Evolutionary conservation across 2,113 vertebrate species (phyloP).

Genomic region (Muntiacus reevesi): DNA sequence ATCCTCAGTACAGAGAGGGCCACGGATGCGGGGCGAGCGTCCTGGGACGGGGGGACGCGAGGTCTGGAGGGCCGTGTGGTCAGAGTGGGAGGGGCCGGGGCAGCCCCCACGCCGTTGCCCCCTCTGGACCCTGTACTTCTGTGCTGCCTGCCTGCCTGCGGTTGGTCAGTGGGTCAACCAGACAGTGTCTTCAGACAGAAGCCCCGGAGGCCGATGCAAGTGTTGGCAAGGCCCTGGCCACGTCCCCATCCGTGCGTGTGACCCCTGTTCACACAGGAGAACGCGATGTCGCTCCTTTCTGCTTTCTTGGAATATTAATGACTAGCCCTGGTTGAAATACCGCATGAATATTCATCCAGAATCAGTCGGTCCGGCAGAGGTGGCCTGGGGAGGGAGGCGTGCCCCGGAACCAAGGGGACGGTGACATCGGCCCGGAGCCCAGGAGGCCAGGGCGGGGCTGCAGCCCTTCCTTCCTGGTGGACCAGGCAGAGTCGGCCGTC

Average conservation of each 20-base stretch:
- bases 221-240: constrained; percentile 39
- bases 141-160: neutral
- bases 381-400: neutral
- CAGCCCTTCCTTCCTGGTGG: neutral
- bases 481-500: neutral
- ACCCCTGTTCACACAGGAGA: constrained; percentile 73
- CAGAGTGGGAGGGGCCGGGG: neutral
- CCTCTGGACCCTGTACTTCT: too few species aligned
- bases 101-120: neutral
- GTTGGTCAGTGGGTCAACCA: neutral
- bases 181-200: neutral
- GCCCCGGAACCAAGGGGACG: neutral
- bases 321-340: constrained; percentile 67
- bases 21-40: rapidly evolving
- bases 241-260: constrained; percentile 66
- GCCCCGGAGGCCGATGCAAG: neutral
- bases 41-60: rapidly evolving
- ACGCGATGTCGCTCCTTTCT: constrained; percentile 54
- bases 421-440: neutral
- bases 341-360: constrained; percentile 77
- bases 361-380: constrained; percentile 69
- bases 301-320: constrained; percentile 78
- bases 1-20: neutral
- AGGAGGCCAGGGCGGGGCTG: neutral
- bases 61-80: neutral